Evolutionary conservation across 2,113 vertebrate species (phyloP).

Genomic region (Daphoenositta chrysoptera): DNA sequence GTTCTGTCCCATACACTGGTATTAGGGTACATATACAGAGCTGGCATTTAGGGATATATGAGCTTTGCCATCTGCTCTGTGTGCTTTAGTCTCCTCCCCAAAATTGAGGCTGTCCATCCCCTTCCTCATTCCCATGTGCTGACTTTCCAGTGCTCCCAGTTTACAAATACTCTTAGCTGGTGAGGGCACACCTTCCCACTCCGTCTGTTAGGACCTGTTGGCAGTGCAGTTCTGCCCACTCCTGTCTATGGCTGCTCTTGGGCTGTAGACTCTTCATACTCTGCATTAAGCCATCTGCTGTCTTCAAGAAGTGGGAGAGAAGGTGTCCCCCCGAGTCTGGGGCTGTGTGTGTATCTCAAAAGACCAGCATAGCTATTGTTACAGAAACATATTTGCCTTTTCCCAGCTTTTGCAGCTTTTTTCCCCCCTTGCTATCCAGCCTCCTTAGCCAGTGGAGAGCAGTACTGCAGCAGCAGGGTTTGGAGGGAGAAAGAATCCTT

Average conservation of each 20-base stretch:
- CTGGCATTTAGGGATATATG: not conserved
- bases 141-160: conserved; percentile 14
- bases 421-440: not conserved
- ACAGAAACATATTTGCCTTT: not conserved
- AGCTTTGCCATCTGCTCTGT: not conserved
- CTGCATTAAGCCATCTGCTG: not conserved
- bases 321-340: not conserved
- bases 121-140: conserved; percentile 18
- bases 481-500: not conserved
- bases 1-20: not conserved
- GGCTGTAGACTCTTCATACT: not conserved
- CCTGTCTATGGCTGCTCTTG: not conserved
- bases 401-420: not conserved
- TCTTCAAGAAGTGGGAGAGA: not conserved
- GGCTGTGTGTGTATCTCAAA: not conserved
- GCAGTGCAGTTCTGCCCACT: not conserved
- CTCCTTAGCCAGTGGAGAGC: not conserved
- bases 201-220: not conserved
- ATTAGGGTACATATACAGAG: not conserved
- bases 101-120: not conserved
- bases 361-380: not conserved
- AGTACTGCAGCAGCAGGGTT: not conserved
- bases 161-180: not conserved
- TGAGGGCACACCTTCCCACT: not conserved
- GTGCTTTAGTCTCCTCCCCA: not conserved